Evolutionary conservation across 2,888 invertebrate genomes (phyloP), one percentile per base, ranked within the genome.

Genomic region (Yponomeuta sedellus): DNA sequence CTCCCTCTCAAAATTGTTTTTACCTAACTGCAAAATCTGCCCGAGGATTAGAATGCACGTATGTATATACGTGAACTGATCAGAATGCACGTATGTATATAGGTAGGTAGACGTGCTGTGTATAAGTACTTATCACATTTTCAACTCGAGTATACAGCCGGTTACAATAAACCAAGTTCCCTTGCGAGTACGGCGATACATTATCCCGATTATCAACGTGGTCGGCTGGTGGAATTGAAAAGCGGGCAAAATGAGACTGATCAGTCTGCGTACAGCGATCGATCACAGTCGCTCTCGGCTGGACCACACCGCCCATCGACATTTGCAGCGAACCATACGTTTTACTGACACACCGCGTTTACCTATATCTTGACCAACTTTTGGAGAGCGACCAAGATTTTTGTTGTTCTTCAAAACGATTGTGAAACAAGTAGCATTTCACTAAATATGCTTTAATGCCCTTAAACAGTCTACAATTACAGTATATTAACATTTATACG

Each of bases 401-500:
- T 52, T n/a, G n/a, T n/a, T n/a, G n/a, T n/a, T n/a, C n/a, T n/a
- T n/a, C n/a, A n/a, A n/a, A n/a, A 52, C 3, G n/a, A 52, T 52
- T 3, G 44, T 52, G 12, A 52, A 52, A 52, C 44, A 16, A 16
- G 16, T 5, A 52, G 16, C 12, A 52, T 16, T 52, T 1, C 16
- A 52, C 16, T 25, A 59, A 59, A 11, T 1, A 59, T 59, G 12
- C 34, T 59, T 59, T 59, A 10, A 66, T 63, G 63, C 12, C 44
- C 62, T 57, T 68, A 68, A 68, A 34, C 34, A 34, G 34, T 34
- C 34, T 34, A 34, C 34, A 34, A 8, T 8, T 34, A 34, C 34
- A 34, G 34, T 8, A 8, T 6, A 34, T 34, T 8, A 34, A 34
- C 34, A 2, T 25, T 25, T 25, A 25, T 0, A 25, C 25, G 25